phyloP scores from a whole-genome alignment of 2,797 vertebrate species.

The Phylloscopus collybita region DNA sequence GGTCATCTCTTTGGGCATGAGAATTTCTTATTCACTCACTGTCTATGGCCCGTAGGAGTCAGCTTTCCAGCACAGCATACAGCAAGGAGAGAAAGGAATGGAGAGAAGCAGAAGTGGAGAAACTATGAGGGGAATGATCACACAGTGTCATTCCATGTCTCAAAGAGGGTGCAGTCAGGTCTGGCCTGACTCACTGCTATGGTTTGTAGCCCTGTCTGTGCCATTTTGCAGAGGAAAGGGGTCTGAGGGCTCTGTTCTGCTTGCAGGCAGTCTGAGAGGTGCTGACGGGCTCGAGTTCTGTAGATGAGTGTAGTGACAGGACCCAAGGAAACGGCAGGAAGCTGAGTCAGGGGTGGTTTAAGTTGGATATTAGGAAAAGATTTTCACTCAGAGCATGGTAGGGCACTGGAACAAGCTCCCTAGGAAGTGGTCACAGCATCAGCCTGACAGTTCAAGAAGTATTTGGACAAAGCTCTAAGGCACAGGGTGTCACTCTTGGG shows the following conservation, averaged over 20 bases:
- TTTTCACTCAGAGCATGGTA: fast-evolving
- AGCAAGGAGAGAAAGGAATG: neutral
- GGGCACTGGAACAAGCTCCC: neutral
- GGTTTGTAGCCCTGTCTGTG: neutral
- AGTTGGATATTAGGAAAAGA: neutral
- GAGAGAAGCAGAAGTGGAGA: neutral
- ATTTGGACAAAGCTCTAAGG: neutral
- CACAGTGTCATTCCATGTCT: fast-evolving
- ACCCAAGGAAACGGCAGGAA: fast-evolving
- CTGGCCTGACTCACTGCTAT: neutral
- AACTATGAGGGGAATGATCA: fast-evolving
- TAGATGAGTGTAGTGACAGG: neutral
- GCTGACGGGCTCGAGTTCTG: neutral
- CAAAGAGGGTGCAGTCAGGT: neutral
- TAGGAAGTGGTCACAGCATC: neutral
- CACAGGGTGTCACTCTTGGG: neutral
- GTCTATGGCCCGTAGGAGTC: neutral
- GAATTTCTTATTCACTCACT: neutral
- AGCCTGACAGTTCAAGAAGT: neutral
- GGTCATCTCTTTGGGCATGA: neutral
- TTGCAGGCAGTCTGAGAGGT: neutral
- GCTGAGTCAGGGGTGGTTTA: too few relatives aligned
- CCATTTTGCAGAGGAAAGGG: neutral
- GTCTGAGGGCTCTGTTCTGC: neutral
- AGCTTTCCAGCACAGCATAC: neutral